Base-by-base conservation (phyloP, 2,888 invertebrate genomes). In the Torymus texanus region DNA sequence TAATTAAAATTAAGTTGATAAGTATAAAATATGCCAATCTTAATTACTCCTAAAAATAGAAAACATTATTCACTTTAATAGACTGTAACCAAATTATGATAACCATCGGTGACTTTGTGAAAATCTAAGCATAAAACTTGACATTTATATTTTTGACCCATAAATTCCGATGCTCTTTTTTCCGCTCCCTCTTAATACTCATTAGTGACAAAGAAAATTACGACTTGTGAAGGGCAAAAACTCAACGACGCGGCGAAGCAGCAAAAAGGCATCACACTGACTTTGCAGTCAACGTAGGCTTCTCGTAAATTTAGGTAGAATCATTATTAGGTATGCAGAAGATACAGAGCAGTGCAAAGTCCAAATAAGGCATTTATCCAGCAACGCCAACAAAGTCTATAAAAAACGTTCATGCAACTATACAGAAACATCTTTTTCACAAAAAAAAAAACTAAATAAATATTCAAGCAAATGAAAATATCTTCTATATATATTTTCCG, bases 171-270 rank as follows among this genome's bases (percentile, higher is more conserved):
- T 51, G n/a, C 21, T 65, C 24, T 41, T 24, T 56, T 56, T 51
- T 18, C 41, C 21, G 13, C 41, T 66, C 14, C 24, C 41, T 29
- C 11, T 51, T 70, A 58, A 70, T 67, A 63, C 55, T 70, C 53
- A 75, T 75, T 74, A 75, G 50, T n/a, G 58, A 75, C 59, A 65
- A 70, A 58, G 65, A 65, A 79, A 79, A 51, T 68, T 74, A 65
- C 58, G 21, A 21, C 41, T 0, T n/a, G 1, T 11, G 11, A n/a
- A n/a, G n/a, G 18, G 51, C 58, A 63, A 74, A 74, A 78, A 78
- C 29, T 2, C 51, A 74, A 58, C 18, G 8, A 24, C 53, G 5
- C n/a, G 56, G 21, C 2, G 29, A 50, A n/a, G 58, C 24, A 67
- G 63, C n/a, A 21, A 12, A 56, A 14, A 13, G 11, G 13, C 14